phyloP scores from a whole-genome alignment of 2,888 invertebrate species.

The Meganola albula region DNA sequence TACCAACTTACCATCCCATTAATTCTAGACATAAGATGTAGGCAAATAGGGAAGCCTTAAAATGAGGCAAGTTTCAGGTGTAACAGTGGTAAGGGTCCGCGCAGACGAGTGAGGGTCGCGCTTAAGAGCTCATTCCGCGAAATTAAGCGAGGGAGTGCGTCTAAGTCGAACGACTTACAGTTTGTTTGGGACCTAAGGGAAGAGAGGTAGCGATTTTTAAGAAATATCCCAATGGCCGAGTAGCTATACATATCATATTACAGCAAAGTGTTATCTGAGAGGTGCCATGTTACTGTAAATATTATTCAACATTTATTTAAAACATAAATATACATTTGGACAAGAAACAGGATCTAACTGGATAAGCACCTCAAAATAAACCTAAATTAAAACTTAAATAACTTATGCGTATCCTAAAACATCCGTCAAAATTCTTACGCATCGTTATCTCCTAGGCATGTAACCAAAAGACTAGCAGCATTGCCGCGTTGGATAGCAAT shows the following conservation, averaged over 20 bases:
- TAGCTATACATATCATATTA: neutral
- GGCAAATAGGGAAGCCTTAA: slow-evolving; percentile 26
- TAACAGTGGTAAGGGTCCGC: slow-evolving; percentile 31
- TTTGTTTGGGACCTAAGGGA: slow-evolving; percentile 26
- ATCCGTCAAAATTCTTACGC: too few relatives aligned
- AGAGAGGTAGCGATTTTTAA: slow-evolving; percentile 16
- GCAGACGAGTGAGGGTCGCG: slow-evolving; percentile 51
- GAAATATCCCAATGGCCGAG: neutral
- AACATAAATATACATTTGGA: too few relatives aligned
- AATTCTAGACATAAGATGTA: slow-evolving; percentile 29
- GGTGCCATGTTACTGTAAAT: neutral
- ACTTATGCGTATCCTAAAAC: too few relatives aligned
- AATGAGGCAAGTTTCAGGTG: slow-evolving; percentile 32
- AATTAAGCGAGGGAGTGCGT: slow-evolving; percentile 64
- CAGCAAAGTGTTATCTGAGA: neutral
- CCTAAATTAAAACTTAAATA: too few relatives aligned
- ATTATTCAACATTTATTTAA: neutral
- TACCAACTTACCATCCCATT: too few relatives aligned
- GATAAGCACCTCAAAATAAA: neutral
- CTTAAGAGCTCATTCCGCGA: slow-evolving; percentile 68
- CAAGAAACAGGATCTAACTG: neutral
- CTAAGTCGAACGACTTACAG: slow-evolving; percentile 56
- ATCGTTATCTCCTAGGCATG: too few relatives aligned
- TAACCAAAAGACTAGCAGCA: too few relatives aligned
- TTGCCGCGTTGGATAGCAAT: too few relatives aligned